Base-by-base conservation (phyloP, 2,888 invertebrate genomes). In the Torymus tubicola region DNA sequence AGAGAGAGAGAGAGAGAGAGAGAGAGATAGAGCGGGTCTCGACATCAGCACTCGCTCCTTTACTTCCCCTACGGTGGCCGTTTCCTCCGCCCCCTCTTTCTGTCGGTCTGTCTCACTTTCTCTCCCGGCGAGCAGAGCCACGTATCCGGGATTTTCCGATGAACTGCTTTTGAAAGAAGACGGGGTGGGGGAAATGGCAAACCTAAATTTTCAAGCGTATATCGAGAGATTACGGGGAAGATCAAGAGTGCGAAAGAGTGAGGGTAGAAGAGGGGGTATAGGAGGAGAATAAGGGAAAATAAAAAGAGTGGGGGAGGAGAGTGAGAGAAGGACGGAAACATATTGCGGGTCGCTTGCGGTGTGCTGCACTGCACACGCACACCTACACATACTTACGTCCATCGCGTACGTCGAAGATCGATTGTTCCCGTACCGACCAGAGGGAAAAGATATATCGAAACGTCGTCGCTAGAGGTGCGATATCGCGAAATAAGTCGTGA, bases 101-200 rank as follows among this genome's bases (percentile, higher is more conserved):
- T 14, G 13, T 14, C 52, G 14, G 42, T 13, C n/a, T 57, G 65
- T 42, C 60, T 18, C 63, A 24, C 55, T 10, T 31, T 55, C 31
- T 3, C 31, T 31, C 8, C 4, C 2, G 3, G 31, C 4, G 31
- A 31, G 31, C 31, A 31, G 52, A 75, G 68, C 61, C 52, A n/a
- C 57, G 58, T 77, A 80, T 80, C 72, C 69, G 68, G 76, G 63
- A 81, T 81, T 76, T 81, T 72, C 68, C 64, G 72, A 73, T 77
- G 73, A 77, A 74, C 74, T 63, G 74, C 58, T 64, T 64, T 13
- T 65, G 70, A 69, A 31, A 31, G 31, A 2, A 31, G 3, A 2
- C 8, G 57, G 53, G 58, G 63, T 31, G 63, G 16, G 1, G 42
- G 68, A 21, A 31, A 57, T 31, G 58, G 60, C 68, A 63, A 55